Evolutionary conservation across 2,888 invertebrate species (phyloP), one percentile per base, ranked within the genome.

Genomic region (Andrena trimmerana): DNA sequence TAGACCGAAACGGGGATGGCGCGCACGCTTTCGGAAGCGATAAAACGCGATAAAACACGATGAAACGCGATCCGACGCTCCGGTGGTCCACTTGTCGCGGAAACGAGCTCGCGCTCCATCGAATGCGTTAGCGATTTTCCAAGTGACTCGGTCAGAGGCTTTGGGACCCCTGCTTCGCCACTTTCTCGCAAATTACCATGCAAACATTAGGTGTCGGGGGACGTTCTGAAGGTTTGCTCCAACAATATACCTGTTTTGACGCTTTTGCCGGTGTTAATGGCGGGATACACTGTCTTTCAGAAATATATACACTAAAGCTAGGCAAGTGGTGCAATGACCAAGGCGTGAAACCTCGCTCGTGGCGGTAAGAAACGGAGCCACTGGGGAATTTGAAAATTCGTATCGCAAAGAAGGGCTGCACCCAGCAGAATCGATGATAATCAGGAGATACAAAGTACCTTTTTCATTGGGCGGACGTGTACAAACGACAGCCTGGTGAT

Each of bases 1-100:
- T 83, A 69, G 63, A 76, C 62, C 72, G 69, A 78, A 80, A 77
- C 67, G 60, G 10, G 80, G 69, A 80, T 80, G 77, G 63, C 78
- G 68, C 71, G 60, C 76, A 78, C 69, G 75, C 85, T 63, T 52
- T 16, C 13, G 10, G 65, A 65, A 57, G 60, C 79, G 65, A 83
- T 78, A 48, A 78, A 82, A 81, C 75, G 50, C 68, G 59, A 36
- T 27, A 24, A 24, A 42, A 36, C 77, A 31, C 48, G 57, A 42
- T 42, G 3, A 67, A 66, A 60, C 67, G 29, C 63, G 5, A n/a
- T 20, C 20, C 31, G 10, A 29, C 36, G 5, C 68, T 33, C 27
- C 16, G 69, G 73, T 65, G 68, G 81, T 75, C 75, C 52, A 20
- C 24, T 42, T 59, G 24, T n/a, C 33, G 29, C 36, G 8, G 36